These are phyloP conservation scores for Ylistrum balloti DNA, from an alignment of 1,140 invertebrate genomes.

Conservation along the genomic window DNA sequence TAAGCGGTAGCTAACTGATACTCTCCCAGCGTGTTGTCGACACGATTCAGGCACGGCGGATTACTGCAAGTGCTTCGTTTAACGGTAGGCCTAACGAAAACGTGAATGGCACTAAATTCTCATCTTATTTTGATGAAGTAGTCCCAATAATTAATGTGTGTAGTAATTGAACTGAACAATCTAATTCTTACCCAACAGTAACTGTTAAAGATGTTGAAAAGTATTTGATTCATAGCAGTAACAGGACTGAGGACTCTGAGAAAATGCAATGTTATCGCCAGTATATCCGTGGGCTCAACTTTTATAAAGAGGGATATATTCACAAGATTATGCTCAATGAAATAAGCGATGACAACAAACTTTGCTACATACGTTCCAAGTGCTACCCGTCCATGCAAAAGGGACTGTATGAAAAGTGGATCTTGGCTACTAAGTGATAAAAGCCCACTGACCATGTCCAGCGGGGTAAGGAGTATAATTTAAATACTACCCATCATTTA, in stretches of 20 bases:
- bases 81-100: too few species aligned
- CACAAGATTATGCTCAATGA: constrained; percentile 59
- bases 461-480: constrained; percentile 52
- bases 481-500: too few species aligned
- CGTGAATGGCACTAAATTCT: too few species aligned
- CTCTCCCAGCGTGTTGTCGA: too few species aligned
- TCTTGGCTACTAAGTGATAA: constrained; percentile 53
- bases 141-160: too few species aligned
- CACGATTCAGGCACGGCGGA: too few species aligned
- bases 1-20: too few species aligned
- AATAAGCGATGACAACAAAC: constrained; percentile 45
- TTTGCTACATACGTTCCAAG: constrained; percentile 58
- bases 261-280: constrained; percentile 61
- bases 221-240: constrained; percentile 55
- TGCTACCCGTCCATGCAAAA: constrained; percentile 59
- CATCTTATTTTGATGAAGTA: too few species aligned
- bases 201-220: constrained; percentile 46
- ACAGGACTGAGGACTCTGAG: constrained; percentile 47
- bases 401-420: constrained; percentile 51
- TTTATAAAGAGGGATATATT: constrained; percentile 60
- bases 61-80: too few species aligned
- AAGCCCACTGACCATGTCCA: constrained; percentile 56
- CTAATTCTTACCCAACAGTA: too few species aligned
- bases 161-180: too few species aligned
- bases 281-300: constrained; percentile 57